These are phyloP conservation scores for Noctilio leporinus DNA, from an alignment of 2,113 vertebrate species.

Conservation along the genomic window DNA sequence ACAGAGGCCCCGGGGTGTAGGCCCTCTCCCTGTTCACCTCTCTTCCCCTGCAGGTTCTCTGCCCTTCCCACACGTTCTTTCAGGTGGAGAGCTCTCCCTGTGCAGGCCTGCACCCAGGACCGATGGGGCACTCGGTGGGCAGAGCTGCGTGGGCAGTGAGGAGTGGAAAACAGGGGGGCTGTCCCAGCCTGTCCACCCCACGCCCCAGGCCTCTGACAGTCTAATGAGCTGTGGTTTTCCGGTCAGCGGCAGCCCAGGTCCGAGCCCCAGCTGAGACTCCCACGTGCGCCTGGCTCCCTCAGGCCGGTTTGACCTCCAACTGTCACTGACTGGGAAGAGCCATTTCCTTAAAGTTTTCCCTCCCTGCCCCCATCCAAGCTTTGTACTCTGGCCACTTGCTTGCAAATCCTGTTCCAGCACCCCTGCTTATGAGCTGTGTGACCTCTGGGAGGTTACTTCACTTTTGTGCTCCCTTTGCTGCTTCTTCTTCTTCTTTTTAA, in stretches of 20 bases:
- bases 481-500: no score
- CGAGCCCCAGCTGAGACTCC: neutral
- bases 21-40: neutral
- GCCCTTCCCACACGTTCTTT: neutral
- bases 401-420: neutral
- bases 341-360: neutral
- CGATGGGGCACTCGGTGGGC: neutral
- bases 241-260: neutral
- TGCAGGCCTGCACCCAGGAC: neutral
- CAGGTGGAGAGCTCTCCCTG: fast-evolving
- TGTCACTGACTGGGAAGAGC: neutral
- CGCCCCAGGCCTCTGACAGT: neutral
- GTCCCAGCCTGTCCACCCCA: neutral
- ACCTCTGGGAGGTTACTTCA: neutral
- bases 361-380: neutral
- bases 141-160: neutral
- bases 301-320: neutral
- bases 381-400: neutral
- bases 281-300: neutral
- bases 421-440: neutral
- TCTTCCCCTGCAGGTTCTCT: neutral
- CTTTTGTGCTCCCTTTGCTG: no score
- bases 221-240: neutral
- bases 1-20: neutral
- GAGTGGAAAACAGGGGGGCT: fast-evolving